A percentile compares a stretch with the other conserved stretches of the same genome.
phyloP scores from a whole-genome alignment of 2,888 invertebrate species.

The Rhopalosiphum nymphaeae region DNA sequence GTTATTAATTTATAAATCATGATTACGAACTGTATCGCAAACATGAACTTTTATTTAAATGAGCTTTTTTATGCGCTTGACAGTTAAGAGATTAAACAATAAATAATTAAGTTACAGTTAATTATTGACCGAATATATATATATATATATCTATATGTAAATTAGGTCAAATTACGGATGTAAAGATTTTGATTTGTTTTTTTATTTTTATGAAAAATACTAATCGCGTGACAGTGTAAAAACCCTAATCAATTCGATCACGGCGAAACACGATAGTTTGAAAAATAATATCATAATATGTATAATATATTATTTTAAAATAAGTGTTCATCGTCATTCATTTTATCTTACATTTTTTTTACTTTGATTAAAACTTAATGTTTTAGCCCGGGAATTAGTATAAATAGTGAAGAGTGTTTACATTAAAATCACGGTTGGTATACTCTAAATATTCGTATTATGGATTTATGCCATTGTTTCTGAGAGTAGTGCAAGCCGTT shows the following conservation, averaged over 20 bases:
- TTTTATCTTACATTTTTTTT: neutral
- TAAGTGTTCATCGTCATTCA: neutral
- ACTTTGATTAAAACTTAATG: neutral
- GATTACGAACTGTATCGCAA: neutral
- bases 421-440: neutral
- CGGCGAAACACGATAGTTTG: neutral
- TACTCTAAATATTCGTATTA: neutral
- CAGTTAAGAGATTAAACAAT: neutral
- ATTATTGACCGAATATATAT: neutral
- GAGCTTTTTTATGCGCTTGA: neutral
- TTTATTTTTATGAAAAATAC: neutral
- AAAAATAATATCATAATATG: neutral
- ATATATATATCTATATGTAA: neutral
- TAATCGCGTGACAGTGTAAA: neutral
- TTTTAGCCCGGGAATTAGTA: neutral
- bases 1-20: constrained; percentile 18
- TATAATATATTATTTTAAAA: neutral
- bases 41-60: neutral
- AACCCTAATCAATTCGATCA: neutral
- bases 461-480: neutral
- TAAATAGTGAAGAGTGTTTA: neutral
- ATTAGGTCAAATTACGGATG: neutral
- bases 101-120: neutral
- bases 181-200: neutral
- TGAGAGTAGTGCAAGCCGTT: neutral